Percentiles rank a stretch among this genome's conserved stretches.
phyloP scores from a whole-genome alignment of 2,888 invertebrate species.

The Boloria selene region DNA sequence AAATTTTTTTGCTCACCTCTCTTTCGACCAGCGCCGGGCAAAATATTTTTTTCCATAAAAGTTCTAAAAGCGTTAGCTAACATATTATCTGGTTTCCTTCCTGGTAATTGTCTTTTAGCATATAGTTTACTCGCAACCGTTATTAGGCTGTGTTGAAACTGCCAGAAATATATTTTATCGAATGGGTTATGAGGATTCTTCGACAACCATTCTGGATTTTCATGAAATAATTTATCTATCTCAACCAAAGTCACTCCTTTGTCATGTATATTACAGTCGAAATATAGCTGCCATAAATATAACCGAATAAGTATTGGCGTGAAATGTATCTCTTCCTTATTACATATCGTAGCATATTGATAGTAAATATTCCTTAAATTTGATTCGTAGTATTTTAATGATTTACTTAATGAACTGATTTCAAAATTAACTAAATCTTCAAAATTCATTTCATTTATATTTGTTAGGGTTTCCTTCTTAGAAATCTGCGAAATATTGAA shows the following conservation, averaged over 20 bases:
- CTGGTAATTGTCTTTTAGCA: conserved; percentile 59
- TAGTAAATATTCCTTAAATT: conserved; percentile 77
- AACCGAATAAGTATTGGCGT: conserved; percentile 75
- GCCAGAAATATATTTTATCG: conserved; percentile 84
- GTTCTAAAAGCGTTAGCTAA: conserved; percentile 76
- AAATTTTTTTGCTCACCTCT: conserved; percentile 58
- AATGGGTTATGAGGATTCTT: conserved; percentile 79
- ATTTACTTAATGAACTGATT: conserved; percentile 68
- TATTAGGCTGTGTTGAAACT: conserved; percentile 81
- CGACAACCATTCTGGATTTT: conserved; percentile 73
- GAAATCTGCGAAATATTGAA: conserved; percentile 35
- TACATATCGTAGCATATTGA: conserved; percentile 76
- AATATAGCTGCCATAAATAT: conserved; percentile 84
- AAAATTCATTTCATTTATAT: conserved; percentile 38
- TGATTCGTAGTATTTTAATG: conserved; percentile 71
- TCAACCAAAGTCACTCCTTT: conserved; percentile 76
- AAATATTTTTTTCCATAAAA: conserved; percentile 76
- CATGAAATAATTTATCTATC: conserved; percentile 74
- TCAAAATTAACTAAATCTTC: conserved; percentile 65
- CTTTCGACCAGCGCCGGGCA: conserved; percentile 64
- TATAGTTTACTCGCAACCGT: conserved; percentile 76
- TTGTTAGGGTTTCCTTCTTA: conserved; percentile 34
- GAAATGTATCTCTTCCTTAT: conserved; percentile 59
- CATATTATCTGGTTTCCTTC: conserved; percentile 69
- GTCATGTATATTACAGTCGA: conserved; percentile 78